Percentiles rank a stretch among this genome's conserved stretches.
Conservation (phyloP, 2,113 vertebrate species). For the Lepus timidus region DNA sequence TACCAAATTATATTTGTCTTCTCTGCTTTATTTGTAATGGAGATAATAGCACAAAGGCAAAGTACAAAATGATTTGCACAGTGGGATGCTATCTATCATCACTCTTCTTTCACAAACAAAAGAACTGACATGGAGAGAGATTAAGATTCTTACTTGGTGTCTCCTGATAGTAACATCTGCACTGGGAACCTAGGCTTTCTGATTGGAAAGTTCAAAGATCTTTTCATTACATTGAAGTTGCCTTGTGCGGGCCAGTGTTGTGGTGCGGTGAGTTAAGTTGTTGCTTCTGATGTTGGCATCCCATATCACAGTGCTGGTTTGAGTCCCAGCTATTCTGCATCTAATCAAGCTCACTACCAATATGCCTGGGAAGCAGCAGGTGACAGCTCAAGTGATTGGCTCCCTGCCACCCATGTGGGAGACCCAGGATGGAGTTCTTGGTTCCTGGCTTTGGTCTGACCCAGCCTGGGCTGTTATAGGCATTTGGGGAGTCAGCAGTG, state of each 20-base stretch:
- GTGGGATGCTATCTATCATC: background rate
- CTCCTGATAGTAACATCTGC: slow-evolving; percentile 1
- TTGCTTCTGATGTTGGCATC: no score
- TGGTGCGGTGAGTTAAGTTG: no score
- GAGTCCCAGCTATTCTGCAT: no score
- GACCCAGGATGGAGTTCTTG: no score
- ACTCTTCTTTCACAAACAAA: slow-evolving; percentile 18
- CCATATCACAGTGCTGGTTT: no score
- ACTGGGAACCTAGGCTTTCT: background rate
- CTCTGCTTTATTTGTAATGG: background rate
- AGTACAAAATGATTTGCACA: background rate
- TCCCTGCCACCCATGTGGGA: no score
- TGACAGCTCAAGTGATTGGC: no score
- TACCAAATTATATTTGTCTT: background rate
- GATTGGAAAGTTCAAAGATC: background rate
- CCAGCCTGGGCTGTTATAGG: no score
- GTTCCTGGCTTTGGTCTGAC: no score
- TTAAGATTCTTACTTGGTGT: background rate
- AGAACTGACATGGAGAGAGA: background rate
- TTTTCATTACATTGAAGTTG: background rate
- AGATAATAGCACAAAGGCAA: background rate
- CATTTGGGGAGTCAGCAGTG: no score
- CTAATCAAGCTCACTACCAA: no score
- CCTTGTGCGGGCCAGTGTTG: background rate
- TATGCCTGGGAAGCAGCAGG: no score